These are phyloP conservation scores for Drosophila parthenogenetica DNA, from an alignment of 2,888 invertebrate species.

Conservation along the genomic window DNA sequence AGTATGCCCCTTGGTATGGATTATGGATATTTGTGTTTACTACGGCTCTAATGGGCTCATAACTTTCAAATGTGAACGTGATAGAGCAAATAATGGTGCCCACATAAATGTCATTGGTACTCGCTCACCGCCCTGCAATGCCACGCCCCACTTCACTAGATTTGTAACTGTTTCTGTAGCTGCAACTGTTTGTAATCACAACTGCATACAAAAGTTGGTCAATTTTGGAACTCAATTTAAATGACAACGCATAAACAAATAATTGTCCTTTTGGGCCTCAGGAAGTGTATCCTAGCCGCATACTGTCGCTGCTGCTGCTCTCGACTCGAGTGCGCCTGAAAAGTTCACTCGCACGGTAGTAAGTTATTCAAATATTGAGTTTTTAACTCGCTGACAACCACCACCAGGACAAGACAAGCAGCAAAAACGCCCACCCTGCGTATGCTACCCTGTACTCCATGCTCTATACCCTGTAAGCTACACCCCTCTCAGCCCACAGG, in stretches of 20 bases:
- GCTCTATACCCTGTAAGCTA: neutral
- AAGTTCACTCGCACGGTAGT: constrained; percentile 80
- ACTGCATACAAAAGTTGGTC: constrained; percentile 68
- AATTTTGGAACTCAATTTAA: constrained; percentile 85
- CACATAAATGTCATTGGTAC: constrained; percentile 61
- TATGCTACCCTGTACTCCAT: neutral
- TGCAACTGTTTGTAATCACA: constrained; percentile 60
- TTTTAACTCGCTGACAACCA: constrained; percentile 66
- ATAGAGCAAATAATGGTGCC: constrained; percentile 79
- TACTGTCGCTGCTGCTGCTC: constrained; percentile 22
- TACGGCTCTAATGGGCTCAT: constrained; percentile 74
- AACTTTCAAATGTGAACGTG: constrained; percentile 72
- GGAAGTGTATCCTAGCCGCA: neutral
- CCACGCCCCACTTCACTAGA: neutral
- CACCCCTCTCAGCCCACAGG: neutral
- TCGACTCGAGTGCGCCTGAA: constrained; percentile 57
- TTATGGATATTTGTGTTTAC: constrained; percentile 79
- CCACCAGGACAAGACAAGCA: constrained; percentile 38
- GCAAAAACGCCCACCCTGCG: constrained; percentile 11
- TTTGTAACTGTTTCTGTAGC: constrained; percentile 20
- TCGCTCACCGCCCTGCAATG: neutral
- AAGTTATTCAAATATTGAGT: constrained; percentile 81
- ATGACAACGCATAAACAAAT: constrained; percentile 84
- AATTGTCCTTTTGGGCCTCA: constrained; percentile 82
- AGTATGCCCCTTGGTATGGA: constrained; percentile 55